Conservation (phyloP, 2,797 vertebrate genomes). For the Gymnoscopelus braueri region DNA sequence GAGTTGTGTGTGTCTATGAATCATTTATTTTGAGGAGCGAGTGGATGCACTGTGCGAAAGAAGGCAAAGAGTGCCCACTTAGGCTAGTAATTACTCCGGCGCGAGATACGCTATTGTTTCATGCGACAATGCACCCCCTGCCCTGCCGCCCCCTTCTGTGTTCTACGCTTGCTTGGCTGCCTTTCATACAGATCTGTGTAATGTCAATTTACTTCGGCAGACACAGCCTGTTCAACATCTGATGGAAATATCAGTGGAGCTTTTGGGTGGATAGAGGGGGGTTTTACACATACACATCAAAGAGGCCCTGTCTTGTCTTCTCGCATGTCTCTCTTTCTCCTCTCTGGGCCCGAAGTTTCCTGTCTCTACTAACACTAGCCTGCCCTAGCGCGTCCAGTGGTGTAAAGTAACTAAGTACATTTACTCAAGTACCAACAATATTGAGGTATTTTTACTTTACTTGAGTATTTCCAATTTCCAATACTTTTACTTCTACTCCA, state of each 20-base stretch:
- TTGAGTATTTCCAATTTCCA: too few relatives aligned
- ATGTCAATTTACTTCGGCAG: too few relatives aligned
- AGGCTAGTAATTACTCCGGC: slow-evolving; percentile 61
- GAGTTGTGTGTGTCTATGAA: slow-evolving; percentile 69
- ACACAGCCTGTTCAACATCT: not conserved
- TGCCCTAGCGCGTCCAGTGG: too few relatives aligned
- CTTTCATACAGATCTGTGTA: too few relatives aligned
- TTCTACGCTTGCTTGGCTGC: not conserved
- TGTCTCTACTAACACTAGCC: too few relatives aligned
- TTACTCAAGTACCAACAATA: too few relatives aligned
- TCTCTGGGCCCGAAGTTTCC: too few relatives aligned
- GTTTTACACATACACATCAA: not conserved
- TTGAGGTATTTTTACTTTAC: too few relatives aligned
- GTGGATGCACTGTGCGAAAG: slow-evolving; percentile 56
- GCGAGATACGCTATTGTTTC: slow-evolving; percentile 47
- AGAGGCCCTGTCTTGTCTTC: too few relatives aligned
- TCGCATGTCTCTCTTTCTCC: too few relatives aligned
- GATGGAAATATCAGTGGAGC: not conserved
- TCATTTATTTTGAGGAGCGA: slow-evolving; percentile 65
- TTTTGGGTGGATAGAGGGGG: not conserved
- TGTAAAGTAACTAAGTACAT: too few relatives aligned
- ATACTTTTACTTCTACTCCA: too few relatives aligned
- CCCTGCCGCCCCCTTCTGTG: slow-evolving; percentile 7
- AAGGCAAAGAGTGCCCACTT: slow-evolving; percentile 64
- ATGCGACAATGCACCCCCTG: slow-evolving; percentile 24